phyloP scores from a whole-genome alignment of 1,140 invertebrate genomes.

The Calycopis cecrops region DNA sequence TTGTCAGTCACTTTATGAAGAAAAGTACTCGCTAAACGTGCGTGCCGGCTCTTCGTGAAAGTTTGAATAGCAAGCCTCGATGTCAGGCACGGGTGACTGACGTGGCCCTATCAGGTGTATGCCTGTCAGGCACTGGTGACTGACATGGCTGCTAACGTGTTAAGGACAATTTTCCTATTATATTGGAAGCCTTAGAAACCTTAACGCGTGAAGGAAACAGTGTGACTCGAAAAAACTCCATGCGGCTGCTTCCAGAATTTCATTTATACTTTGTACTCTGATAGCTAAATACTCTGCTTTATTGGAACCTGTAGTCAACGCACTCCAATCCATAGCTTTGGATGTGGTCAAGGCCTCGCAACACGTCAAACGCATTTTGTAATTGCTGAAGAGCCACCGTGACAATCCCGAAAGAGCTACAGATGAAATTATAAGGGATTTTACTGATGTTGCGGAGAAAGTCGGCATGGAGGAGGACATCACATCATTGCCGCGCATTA shows the following conservation, averaged over 20 bases:
- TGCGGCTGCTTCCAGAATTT: slow-evolving; percentile 32
- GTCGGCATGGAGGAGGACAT: slow-evolving; percentile 33
- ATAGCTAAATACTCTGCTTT: slow-evolving; percentile 36
- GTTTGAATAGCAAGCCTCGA: too few species aligned
- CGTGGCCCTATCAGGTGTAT: too few species aligned
- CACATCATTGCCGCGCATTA: slow-evolving; percentile 29
- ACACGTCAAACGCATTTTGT: slow-evolving; percentile 35
- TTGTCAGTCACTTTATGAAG: too few species aligned
- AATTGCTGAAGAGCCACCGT: slow-evolving; percentile 27
- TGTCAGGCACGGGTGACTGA: too few species aligned
- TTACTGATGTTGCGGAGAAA: slow-evolving; percentile 29
- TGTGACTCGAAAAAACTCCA: slow-evolving; percentile 40
- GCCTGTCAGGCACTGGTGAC: too few species aligned
- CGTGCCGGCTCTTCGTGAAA: too few species aligned
- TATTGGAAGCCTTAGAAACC: slow-evolving; percentile 29
- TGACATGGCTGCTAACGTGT: too few species aligned
- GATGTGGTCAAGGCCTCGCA: slow-evolving; percentile 29
- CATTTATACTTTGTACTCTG: slow-evolving; percentile 20
- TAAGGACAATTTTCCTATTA: slow-evolving; percentile 11
- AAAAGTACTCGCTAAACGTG: too few species aligned
- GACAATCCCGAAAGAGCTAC: slow-evolving; percentile 30
- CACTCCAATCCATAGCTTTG: slow-evolving; percentile 34
- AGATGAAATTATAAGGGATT: slow-evolving; percentile 40
- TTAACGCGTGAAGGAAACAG: slow-evolving; percentile 38
- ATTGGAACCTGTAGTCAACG: slow-evolving; percentile 36